Conservation (phyloP, 2,113 vertebrate species). For the Chrysemys picta region DNA sequence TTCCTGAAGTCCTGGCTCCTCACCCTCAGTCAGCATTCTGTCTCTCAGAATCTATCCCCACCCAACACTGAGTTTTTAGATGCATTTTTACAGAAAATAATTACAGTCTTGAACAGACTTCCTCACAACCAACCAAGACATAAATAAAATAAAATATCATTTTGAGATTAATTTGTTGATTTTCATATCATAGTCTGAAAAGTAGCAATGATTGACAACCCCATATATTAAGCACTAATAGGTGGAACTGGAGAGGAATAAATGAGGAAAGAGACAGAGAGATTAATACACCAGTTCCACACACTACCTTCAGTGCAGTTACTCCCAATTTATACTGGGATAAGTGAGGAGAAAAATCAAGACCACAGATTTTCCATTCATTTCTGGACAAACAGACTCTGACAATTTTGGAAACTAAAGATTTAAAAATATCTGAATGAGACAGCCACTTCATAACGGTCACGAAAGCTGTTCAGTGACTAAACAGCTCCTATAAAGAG, state of each 20-base stretch:
- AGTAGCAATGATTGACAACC: neutral
- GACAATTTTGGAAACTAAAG: neutral
- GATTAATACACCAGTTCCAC: neutral
- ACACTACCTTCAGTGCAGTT: neutral
- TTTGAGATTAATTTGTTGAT: neutral
- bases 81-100: neutral
- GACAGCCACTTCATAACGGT: neutral
- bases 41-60: neutral
- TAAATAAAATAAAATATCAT: neutral
- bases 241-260: neutral
- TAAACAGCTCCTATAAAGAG: neutral
- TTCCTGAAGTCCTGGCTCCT: neutral
- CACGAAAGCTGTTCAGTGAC: neutral
- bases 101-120: neutral
- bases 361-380: neutral
- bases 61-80: neutral
- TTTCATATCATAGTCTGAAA: neutral
- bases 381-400: neutral
- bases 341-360: neutral
- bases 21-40: neutral
- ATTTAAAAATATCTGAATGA: neutral
- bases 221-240: neutral
- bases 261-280: neutral
- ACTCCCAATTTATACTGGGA: neutral
- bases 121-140: neutral